Conservation (phyloP, 2,113 vertebrate species). For the Platycercus adscitus region DNA sequence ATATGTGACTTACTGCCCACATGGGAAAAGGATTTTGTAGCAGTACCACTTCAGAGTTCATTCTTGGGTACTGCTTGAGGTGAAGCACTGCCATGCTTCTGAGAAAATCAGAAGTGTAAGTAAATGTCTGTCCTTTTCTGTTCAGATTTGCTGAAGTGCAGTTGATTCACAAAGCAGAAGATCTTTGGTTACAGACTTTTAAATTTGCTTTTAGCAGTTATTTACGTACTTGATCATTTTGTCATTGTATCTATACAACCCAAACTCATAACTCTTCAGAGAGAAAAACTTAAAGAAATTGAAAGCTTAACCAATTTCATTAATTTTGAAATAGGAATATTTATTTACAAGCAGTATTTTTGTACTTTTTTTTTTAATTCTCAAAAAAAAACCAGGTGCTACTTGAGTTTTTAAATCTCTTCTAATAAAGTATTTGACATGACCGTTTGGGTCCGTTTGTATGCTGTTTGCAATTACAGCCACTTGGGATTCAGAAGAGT, state of each 20-base stretch:
- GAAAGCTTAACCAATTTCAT: neutral
- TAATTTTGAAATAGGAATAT: neutral
- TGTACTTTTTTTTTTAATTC: neutral
- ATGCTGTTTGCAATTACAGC: neutral
- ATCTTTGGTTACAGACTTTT: neutral
- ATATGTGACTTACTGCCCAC: neutral
- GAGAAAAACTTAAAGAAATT: neutral
- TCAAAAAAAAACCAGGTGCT: neutral
- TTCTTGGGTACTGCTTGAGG: neutral
- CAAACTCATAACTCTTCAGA: neutral
- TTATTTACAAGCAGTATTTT: neutral
- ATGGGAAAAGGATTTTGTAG: neutral
- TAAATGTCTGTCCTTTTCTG: neutral
- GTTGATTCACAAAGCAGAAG: neutral
- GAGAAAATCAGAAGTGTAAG: neutral
- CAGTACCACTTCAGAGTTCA: neutral
- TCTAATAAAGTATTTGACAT: neutral
- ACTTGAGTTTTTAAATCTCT: neutral
- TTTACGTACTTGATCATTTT: neutral
- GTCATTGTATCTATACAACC: neutral
- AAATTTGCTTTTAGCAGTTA: neutral
- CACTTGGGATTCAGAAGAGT: neutral
- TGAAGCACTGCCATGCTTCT: neutral
- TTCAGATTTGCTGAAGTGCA: neutral
- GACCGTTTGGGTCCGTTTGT: neutral